Conservation (phyloP, 2,888 invertebrate species). For the Drosophila austrosaltans region DNA sequence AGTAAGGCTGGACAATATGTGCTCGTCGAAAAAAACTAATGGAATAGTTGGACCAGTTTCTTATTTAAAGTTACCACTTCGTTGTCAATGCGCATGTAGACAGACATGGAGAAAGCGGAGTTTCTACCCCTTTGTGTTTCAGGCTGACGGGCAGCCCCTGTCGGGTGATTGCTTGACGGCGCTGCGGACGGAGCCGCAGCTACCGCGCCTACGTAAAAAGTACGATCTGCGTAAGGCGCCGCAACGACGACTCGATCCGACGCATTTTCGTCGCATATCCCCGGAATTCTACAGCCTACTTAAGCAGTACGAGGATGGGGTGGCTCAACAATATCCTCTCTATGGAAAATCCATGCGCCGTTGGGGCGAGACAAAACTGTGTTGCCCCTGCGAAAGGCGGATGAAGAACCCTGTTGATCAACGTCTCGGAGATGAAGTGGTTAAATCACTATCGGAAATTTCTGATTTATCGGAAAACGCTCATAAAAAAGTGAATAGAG, state of each 20-base stretch:
- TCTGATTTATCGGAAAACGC: not conserved
- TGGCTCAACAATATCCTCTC: constrained; percentile 56
- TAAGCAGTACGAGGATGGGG: constrained; percentile 60
- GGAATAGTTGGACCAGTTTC: not conserved
- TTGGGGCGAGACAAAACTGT: constrained; percentile 23
- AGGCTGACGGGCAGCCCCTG: constrained; percentile 63
- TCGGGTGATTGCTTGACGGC: constrained; percentile 44
- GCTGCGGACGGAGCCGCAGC: constrained; percentile 29
- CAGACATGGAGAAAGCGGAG: not conserved
- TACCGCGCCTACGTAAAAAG: constrained; percentile 44
- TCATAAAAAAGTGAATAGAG: not conserved
- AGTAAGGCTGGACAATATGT: not conserved
- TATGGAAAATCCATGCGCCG: constrained; percentile 56
- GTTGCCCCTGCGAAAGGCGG: constrained; percentile 42
- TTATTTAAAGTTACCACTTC: not conserved
- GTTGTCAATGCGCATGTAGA: constrained; percentile 9
- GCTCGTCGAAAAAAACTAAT: not conserved
- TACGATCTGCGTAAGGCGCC: constrained; percentile 43
- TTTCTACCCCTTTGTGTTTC: constrained; percentile 38
- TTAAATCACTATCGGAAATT: not conserved
- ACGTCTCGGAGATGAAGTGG: constrained; percentile 49
- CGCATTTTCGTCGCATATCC: constrained; percentile 68
- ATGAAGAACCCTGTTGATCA: not conserved
- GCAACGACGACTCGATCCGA: constrained; percentile 57
- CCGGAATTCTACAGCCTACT: constrained; percentile 71